A percentile compares a stretch with the other conserved stretches of the same genome.
phyloP scores from a whole-genome alignment of 1,140 invertebrate species.

The Drosophila funebris region DNA sequence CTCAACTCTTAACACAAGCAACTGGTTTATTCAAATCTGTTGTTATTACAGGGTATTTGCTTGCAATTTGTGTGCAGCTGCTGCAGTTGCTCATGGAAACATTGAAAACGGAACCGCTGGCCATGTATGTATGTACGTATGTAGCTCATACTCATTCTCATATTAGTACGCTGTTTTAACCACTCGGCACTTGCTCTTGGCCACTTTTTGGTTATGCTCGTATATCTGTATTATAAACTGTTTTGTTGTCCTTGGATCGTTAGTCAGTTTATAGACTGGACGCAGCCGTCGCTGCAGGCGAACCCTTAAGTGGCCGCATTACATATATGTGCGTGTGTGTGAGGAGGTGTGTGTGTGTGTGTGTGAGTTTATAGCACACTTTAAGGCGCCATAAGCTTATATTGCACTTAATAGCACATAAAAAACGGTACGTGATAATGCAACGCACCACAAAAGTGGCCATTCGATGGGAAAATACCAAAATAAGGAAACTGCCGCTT shows the following conservation, averaged over 20 bases:
- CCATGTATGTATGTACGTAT: neutral
- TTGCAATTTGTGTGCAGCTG: slow-evolving; percentile 9
- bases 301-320: slow-evolving; percentile 55
- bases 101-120: neutral
- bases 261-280: slow-evolving; percentile 49
- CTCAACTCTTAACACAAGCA: too few relatives aligned
- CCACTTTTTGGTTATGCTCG: slow-evolving; percentile 40
- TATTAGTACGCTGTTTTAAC: slow-evolving; percentile 10
- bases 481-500: slow-evolving; percentile 9
- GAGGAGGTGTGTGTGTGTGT: slow-evolving; percentile 1
- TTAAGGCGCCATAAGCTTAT: slow-evolving; percentile 75
- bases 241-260: slow-evolving; percentile 39
- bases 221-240: slow-evolving; percentile 50
- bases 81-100: neutral
- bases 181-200: slow-evolving; percentile 19
- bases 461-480: slow-evolving; percentile 47
- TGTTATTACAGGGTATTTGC: slow-evolving; percentile 4
- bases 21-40: neutral
- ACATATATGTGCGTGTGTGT: slow-evolving; percentile 12
- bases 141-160: neutral
- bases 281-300: slow-evolving; percentile 31
- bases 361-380: slow-evolving; percentile 70
- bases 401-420: slow-evolving; percentile 79
- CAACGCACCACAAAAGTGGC: slow-evolving; percentile 70
- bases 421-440: slow-evolving; percentile 76